These are phyloP conservation scores for Neolamprologus cancellatus DNA, from an alignment of 2,113 vertebrate genomes.

Conservation along the genomic window DNA sequence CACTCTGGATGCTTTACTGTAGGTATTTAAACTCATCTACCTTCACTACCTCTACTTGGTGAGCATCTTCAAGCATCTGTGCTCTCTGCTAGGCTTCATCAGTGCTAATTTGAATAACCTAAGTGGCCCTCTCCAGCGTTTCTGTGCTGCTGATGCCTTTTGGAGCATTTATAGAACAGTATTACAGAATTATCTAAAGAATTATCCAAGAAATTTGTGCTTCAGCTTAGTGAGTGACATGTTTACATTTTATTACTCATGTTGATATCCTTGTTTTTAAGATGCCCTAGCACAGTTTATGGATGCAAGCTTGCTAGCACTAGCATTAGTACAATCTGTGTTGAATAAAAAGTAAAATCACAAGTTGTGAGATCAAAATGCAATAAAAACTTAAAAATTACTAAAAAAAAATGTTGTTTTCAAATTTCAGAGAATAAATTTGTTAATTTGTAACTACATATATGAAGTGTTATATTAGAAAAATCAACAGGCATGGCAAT, in stretches of 20 bases:
- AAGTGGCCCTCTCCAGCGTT: not conserved
- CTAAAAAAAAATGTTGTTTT: not conserved
- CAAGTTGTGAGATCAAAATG: not conserved
- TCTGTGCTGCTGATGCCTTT: not conserved
- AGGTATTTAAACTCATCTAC: not conserved
- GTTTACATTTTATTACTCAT: not conserved
- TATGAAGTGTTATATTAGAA: not conserved
- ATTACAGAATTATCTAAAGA: not conserved
- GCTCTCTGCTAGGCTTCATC: not conserved
- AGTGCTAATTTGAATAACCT: not conserved
- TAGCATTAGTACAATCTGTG: not conserved
- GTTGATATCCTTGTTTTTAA: not conserved
- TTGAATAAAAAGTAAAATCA: not conserved
- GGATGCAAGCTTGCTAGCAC: not conserved
- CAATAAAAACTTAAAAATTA: not conserved
- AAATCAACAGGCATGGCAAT: not conserved
- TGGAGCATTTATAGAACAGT: not conserved
- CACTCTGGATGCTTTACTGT: not conserved
- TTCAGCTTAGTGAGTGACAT: not conserved
- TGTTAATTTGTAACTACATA: not conserved
- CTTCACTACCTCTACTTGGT: not conserved
- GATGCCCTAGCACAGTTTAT: not conserved
- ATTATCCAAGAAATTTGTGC: not conserved
- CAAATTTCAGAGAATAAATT: not conserved
- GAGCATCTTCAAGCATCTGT: not conserved